Conservation (phyloP, 2,113 vertebrate species). For the Phodopus roborovskii region DNA sequence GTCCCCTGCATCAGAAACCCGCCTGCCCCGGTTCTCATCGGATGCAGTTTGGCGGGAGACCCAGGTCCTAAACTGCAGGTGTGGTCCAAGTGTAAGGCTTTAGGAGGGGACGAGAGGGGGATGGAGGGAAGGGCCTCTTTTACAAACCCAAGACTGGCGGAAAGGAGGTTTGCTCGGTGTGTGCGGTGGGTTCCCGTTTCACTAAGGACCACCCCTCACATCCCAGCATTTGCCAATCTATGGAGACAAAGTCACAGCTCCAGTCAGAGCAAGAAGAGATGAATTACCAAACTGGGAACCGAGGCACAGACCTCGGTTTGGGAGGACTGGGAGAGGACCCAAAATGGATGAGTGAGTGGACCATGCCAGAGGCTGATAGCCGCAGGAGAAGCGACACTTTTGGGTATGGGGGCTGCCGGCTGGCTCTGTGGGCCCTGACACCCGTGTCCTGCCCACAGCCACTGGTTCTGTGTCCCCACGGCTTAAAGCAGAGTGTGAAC, state of each 20-base stretch:
- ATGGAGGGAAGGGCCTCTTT: background rate
- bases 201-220: fast-evolving
- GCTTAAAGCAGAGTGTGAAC: background rate
- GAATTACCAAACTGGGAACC: fast-evolving
- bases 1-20: too few relatives aligned
- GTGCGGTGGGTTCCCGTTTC: fast-evolving
- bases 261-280: too few relatives aligned
- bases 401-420: fast-evolving
- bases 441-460: fast-evolving
- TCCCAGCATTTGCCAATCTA: background rate
- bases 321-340: background rate
- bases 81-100: fast-evolving
- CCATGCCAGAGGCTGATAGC: fast-evolving
- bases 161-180: fast-evolving
- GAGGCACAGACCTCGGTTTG: background rate
- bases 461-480: fast-evolving
- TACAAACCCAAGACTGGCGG: background rate
- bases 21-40: background rate
- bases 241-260: background rate
- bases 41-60: too few relatives aligned
- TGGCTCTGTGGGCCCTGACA: fast-evolving
- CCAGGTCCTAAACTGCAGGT: fast-evolving
- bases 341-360: fast-evolving
- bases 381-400: background rate
- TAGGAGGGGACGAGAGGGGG: fast-evolving